These are phyloP conservation scores for Bombus confusus DNA, from an alignment of 1,140 invertebrate genomes.

Conservation along the genomic window DNA sequence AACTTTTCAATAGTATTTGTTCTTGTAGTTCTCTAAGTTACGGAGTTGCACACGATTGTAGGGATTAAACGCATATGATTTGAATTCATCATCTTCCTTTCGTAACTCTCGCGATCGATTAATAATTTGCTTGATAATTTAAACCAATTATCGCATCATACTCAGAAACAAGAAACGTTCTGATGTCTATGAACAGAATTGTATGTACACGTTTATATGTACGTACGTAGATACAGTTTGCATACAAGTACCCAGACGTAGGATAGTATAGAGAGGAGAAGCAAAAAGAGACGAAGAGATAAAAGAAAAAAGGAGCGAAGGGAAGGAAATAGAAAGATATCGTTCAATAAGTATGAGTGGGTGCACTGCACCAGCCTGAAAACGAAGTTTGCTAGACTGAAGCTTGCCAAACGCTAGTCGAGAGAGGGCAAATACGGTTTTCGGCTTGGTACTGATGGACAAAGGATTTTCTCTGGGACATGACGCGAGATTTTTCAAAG, in stretches of 20 bases:
- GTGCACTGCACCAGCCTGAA: slow-evolving; percentile 41
- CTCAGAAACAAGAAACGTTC: not conserved
- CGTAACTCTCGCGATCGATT: not conserved
- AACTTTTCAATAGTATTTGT: not conserved
- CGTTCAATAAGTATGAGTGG: slow-evolving; percentile 65
- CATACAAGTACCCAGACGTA: not conserved
- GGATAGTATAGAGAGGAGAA: not conserved
- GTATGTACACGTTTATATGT: no score
- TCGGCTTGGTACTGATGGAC: slow-evolving; percentile 56
- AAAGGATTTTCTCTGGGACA: slow-evolving; percentile 61
- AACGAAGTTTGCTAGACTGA: slow-evolving; percentile 63
- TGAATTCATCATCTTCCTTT: no score
- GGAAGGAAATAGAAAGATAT: slow-evolving; percentile 41
- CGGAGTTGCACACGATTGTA: no score
- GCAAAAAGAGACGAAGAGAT: slow-evolving; percentile 11
- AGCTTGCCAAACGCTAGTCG: slow-evolving; percentile 63
- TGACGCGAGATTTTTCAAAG: slow-evolving; percentile 56
- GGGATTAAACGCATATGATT: no score
- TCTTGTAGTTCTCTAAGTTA: not conserved
- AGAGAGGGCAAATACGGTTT: slow-evolving; percentile 62
- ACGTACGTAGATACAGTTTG: not conserved
- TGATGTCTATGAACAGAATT: not conserved
- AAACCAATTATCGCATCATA: not conserved
- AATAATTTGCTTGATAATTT: not conserved
- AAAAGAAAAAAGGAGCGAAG: not conserved